Percentiles rank a stretch among this genome's conserved stretches.
Conservation (phyloP, 1,140 invertebrate species). For the Drosophila bocki region DNA sequence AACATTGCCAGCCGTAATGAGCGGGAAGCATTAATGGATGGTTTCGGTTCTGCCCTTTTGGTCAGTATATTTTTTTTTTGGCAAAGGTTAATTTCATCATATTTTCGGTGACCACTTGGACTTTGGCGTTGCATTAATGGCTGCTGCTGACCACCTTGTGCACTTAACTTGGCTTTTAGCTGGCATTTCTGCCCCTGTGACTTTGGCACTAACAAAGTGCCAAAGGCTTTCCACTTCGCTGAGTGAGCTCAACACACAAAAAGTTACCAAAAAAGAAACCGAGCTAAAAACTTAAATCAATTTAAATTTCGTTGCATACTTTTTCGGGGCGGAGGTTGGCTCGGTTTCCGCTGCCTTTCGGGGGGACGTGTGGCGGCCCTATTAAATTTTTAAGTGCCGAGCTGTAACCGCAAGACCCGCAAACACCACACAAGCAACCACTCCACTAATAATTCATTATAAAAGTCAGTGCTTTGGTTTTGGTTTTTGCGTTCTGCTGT, state of each 20-base stretch:
- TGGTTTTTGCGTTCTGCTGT: slow-evolving; percentile 80
- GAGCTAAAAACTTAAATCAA: slow-evolving; percentile 66
- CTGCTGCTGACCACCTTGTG: slow-evolving; percentile 36
- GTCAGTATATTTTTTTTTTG: neutral
- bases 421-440: slow-evolving; percentile 77
- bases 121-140: slow-evolving; percentile 32
- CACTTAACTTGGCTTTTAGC: slow-evolving; percentile 51
- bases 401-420: slow-evolving; percentile 70
- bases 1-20: slow-evolving; percentile 43
- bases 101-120: slow-evolving; percentile 26
- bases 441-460: slow-evolving; percentile 83
- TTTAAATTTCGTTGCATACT: slow-evolving; percentile 67
- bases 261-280: neutral
- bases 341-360: slow-evolving; percentile 15
- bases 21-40: slow-evolving; percentile 21
- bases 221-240: slow-evolving; percentile 39
- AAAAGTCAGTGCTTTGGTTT: slow-evolving; percentile 82
- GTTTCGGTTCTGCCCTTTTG: slow-evolving; percentile 12
- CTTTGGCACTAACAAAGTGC: slow-evolving; percentile 43
- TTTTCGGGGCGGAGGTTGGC: slow-evolving; percentile 13
- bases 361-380: slow-evolving; percentile 29
- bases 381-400: slow-evolving; percentile 82
- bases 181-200: slow-evolving; percentile 46
- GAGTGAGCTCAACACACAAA: slow-evolving; percentile 5
- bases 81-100: slow-evolving; percentile 38